Base-by-base conservation (phyloP, 2,888 invertebrate genomes). In the Synanthedon myopaeformis region DNA sequence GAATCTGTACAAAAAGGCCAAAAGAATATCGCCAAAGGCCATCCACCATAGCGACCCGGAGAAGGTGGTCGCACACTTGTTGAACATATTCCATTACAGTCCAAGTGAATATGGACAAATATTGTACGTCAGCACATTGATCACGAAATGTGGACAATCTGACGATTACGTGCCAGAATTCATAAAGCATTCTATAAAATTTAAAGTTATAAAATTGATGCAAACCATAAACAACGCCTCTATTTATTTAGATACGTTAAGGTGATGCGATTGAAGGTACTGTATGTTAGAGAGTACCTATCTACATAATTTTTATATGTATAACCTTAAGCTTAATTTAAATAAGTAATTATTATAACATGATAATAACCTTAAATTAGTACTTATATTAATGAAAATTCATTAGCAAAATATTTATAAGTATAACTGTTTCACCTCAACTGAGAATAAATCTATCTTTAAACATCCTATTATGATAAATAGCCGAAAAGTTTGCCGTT, bases 201-300 rank as follows among this genome's bases (percentile, higher is more conserved):
- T 65, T 17, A 72, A 83, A 68, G 73, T 82, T 12, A 57, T 59
- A 13, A 81, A 76, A 59, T 56, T 85, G 42, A 69, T 81, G 52
- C 78, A 59, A 59, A 63, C 76, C 2, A 75, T 86, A 19, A 58
- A 77, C 58, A 82, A 83, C 55, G 84, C 82, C 1, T 69, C 82
- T 3, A 17, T 65, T 11, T 84, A 74, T 70, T 72, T 86, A 53
- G 79, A 84, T 53, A 72, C 74, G 12, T 62, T 84, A 55, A 84
- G 79, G 61, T 82, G 81, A 82, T 45, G n/a, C 8, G 35, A 35
- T 3, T 35, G 6, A 35, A 35, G 35, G 35, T 35, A 35, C 35
- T 45, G n/a, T 45, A 45, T 45, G 6, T 45, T 13, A 14, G 45
- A 11, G 45, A 13, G 45, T 45, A 45, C 45, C 45, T 13, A 8